Evolutionary conservation across 2,113 vertebrate species (phyloP).

Genomic region (Cololabis saira): DNA sequence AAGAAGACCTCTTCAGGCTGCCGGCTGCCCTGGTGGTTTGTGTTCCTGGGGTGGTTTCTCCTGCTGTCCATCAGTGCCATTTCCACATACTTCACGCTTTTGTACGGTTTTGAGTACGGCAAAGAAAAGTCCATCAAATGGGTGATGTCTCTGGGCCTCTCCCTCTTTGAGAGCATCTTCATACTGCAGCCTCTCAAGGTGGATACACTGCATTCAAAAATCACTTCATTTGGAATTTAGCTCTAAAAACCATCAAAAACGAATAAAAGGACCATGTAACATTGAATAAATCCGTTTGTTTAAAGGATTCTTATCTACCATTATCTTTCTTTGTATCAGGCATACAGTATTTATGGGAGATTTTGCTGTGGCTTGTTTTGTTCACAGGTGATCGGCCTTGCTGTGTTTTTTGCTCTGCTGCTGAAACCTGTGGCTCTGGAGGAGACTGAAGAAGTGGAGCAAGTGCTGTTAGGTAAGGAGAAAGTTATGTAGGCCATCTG

Average conservation of each 20-base stretch:
- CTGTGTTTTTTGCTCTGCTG: conserved; percentile 83
- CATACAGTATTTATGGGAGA: neutral
- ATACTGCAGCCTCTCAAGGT: conserved; percentile 87
- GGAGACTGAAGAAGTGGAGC: conserved; percentile 78
- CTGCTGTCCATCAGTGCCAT: conserved; percentile 81
- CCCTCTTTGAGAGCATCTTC: conserved; percentile 88
- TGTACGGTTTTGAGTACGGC: conserved; percentile 85
- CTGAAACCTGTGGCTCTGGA: conserved; percentile 82
- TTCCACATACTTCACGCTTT: conserved; percentile 85
- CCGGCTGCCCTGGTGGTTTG: conserved; percentile 86
- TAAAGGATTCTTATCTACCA: no score
- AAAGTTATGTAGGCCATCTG: neutral
- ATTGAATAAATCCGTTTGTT: no score
- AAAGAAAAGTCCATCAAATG: conserved; percentile 81
- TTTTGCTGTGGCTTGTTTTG: conserved; percentile 12
- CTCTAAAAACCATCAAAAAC: neutral
- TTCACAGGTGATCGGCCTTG: conserved; percentile 82
- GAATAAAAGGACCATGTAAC: no score
- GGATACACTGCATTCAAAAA: no score
- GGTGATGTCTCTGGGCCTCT: conserved; percentile 83
- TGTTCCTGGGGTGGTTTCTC: conserved; percentile 84
- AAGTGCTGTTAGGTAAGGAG: conserved; percentile 74
- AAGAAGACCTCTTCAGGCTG: conserved; percentile 48
- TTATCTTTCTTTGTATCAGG: no score
- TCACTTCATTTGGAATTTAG: neutral